These are phyloP conservation scores for Sinocyclocheilus grahami DNA, from an alignment of 2,113 vertebrate species.

Conservation along the genomic window DNA sequence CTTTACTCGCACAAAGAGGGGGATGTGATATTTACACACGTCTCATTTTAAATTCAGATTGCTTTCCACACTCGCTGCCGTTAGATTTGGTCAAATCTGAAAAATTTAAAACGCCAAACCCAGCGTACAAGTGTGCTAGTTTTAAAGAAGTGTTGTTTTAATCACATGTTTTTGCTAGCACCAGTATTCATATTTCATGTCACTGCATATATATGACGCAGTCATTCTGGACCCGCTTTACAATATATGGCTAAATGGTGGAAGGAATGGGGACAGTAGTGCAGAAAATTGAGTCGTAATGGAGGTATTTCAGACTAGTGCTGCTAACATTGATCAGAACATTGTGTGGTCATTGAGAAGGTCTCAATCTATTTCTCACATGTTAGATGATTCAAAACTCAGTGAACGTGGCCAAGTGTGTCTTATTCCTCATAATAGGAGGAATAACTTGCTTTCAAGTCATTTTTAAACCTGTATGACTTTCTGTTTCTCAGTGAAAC, in stretches of 20 bases:
- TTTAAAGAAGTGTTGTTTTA: not conserved
- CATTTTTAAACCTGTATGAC: not conserved
- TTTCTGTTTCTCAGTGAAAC: not conserved
- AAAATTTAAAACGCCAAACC: not conserved
- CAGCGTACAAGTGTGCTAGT: not conserved
- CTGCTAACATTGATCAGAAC: not conserved
- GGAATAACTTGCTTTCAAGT: not conserved
- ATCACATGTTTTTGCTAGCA: not conserved
- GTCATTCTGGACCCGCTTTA: not conserved
- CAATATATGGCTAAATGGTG: conserved; percentile 2
- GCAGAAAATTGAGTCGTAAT: conserved; percentile 32
- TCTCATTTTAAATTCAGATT: conserved; percentile 32
- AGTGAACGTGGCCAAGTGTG: conserved; percentile 12
- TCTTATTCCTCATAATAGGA: conserved; percentile 9
- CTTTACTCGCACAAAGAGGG: conserved; percentile 2
- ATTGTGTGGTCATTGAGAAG: not conserved
- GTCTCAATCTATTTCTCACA: not conserved
- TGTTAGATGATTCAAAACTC: conserved; percentile 5
- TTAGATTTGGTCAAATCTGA: not conserved
- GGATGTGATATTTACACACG: not conserved
- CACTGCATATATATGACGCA: not conserved
- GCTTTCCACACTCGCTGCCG: not conserved
- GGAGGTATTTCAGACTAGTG: not conserved
- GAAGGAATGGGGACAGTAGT: conserved; percentile 2
- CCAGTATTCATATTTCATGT: not conserved